Conservation (phyloP, 2,888 invertebrate genomes). For the Andricus curvator region DNA sequence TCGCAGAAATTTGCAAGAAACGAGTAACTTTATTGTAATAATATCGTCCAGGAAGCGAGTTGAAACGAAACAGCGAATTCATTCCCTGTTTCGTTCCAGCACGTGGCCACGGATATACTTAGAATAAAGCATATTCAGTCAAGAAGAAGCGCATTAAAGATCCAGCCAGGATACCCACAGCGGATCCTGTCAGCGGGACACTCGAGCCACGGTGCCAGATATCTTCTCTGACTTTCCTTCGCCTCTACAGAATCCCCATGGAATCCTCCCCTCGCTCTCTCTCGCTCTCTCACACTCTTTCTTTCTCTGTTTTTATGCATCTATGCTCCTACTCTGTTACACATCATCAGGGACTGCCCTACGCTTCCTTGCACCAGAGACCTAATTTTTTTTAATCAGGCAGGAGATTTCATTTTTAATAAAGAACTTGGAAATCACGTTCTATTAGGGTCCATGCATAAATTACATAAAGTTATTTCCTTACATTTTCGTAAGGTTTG, state of each 20-base stretch:
- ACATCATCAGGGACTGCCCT: slow-evolving; percentile 1
- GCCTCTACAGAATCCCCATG: slow-evolving; percentile 31
- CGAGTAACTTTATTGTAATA: slow-evolving; percentile 54
- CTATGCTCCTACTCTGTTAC: slow-evolving; percentile 10
- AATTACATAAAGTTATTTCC: too few relatives aligned
- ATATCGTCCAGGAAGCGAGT: slow-evolving; percentile 45
- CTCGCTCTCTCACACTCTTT: too few relatives aligned
- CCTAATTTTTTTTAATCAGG: neutral
- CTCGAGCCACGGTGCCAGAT: slow-evolving; percentile 54
- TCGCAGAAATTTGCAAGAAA: slow-evolving; percentile 45
- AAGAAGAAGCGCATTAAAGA: slow-evolving; percentile 63
- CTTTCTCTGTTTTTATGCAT: slow-evolving; percentile 42
- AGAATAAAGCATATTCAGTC: slow-evolving; percentile 59
- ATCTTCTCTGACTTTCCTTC: slow-evolving; percentile 43
- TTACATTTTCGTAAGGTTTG: too few relatives aligned
- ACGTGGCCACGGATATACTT: slow-evolving; percentile 29
- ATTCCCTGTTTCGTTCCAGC: too few relatives aligned
- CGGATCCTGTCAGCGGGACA: slow-evolving; percentile 58
- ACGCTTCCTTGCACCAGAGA: slow-evolving; percentile 23
- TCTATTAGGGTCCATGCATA: too few relatives aligned
- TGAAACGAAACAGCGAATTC: neutral
- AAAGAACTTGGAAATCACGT: neutral
- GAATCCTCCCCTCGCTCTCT: slow-evolving; percentile 6
- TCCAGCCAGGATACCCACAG: slow-evolving; percentile 55
- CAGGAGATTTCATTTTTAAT: neutral